phyloP scores from a whole-genome alignment of 2,888 invertebrate species.

The Halictus ligatus region DNA sequence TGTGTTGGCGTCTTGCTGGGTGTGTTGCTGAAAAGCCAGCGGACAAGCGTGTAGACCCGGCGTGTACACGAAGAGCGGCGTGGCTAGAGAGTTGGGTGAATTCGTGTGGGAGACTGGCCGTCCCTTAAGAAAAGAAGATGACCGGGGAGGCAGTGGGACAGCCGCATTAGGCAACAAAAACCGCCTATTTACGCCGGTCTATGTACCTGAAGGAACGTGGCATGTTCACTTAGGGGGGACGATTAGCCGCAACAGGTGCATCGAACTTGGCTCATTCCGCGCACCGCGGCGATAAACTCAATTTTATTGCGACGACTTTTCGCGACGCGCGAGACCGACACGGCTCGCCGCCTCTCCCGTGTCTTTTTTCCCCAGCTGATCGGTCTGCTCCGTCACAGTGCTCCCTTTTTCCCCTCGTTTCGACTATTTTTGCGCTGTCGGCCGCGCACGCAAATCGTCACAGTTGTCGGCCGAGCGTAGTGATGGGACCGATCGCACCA shows the following conservation, averaged over 20 bases:
- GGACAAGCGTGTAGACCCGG: not conserved
- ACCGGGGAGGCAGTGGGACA: slow-evolving; percentile 39
- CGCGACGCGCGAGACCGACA: slow-evolving; percentile 45
- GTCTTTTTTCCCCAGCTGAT: not conserved
- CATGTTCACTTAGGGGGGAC: slow-evolving; percentile 63
- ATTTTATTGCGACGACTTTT: slow-evolving; percentile 48
- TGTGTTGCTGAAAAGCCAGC: not conserved
- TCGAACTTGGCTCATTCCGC: slow-evolving; percentile 58
- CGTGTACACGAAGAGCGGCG: not conserved
- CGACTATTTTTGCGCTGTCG: slow-evolving; percentile 3
- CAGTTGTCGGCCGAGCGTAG: slow-evolving; percentile 4
- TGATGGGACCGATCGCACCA: not conserved
- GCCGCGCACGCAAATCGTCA: slow-evolving; percentile 17
- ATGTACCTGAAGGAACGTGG: slow-evolving; percentile 65
- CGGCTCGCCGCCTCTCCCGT: not conserved
- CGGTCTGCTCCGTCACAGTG: not conserved
- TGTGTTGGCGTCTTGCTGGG: not conserved
- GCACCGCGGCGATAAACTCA: slow-evolving; percentile 45
- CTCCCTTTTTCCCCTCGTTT: slow-evolving; percentile 14
- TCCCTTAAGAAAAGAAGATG: slow-evolving; percentile 42
- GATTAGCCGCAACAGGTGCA: slow-evolving; percentile 70
- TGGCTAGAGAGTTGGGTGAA: slow-evolving; percentile 17
- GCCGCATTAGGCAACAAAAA: slow-evolving; percentile 64
- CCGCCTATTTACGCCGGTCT: slow-evolving; percentile 57
- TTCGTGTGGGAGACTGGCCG: slow-evolving; percentile 22